These are phyloP conservation scores for Apoda limacodes DNA, from an alignment of 2,888 invertebrate species.

Conservation along the genomic window DNA sequence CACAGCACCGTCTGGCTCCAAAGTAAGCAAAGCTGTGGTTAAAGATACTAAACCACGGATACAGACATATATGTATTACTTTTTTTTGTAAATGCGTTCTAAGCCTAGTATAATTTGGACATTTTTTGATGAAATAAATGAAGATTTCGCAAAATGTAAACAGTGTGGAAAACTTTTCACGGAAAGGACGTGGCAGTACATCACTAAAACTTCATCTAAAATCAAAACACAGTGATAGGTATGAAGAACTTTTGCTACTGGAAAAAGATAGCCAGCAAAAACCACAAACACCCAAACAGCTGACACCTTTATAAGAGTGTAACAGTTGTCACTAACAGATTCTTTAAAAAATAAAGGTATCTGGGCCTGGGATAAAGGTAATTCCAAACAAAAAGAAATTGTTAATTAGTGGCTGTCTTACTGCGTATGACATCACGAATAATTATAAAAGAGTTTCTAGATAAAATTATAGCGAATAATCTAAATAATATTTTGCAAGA, in stretches of 20 bases:
- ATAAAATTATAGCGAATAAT: conserved; percentile 15
- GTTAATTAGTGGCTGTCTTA: conserved; percentile 10
- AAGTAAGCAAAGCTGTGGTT: too few relatives aligned
- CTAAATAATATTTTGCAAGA: too few relatives aligned
- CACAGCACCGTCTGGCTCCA: too few relatives aligned
- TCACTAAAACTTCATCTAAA: conserved; percentile 13
- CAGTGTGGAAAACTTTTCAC: conserved; percentile 10
- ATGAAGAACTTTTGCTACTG: conserved; percentile 7
- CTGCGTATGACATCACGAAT: conserved; percentile 13
- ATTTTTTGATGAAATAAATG: conserved; percentile 8
- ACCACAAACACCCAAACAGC: conserved; percentile 7
- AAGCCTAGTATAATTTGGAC: conserved; percentile 9
- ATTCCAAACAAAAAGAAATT: conserved; percentile 13
- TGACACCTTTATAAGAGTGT: conserved; percentile 13
- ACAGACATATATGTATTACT: too few relatives aligned
- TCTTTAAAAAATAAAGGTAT: conserved; percentile 12
- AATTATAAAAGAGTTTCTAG: conserved; percentile 6
- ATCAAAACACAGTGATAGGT: conserved; percentile 11
- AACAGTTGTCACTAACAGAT: conserved; percentile 11
- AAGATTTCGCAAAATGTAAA: conserved; percentile 13
- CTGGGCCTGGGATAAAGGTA: conserved; percentile 7
- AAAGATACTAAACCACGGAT: too few relatives aligned
- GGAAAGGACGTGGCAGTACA: conserved; percentile 14
- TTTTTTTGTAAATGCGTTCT: conserved; percentile 11
- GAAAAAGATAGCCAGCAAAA: too few relatives aligned